Evolutionary conservation across 2,888 invertebrate genomes (phyloP).

Genomic region (Gortyna flavago): DNA sequence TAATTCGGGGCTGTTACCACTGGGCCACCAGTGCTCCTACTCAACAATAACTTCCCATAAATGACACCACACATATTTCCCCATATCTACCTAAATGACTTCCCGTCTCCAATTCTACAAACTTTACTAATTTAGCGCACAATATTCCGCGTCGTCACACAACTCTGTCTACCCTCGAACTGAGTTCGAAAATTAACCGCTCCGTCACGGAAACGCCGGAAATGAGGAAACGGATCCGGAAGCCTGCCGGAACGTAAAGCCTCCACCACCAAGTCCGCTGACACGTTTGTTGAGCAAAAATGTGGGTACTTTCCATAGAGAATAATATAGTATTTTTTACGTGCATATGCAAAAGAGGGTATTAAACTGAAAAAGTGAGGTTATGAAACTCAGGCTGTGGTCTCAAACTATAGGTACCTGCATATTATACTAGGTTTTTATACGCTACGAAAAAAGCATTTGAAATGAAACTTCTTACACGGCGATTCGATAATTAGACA

Average conservation of each 20-base stretch:
- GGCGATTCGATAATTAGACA: background rate
- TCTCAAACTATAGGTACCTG: background rate
- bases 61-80: background rate
- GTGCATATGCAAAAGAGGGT: slow-evolving; percentile 12
- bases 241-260: slow-evolving; percentile 54
- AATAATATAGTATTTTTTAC: too few relatives aligned
- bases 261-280: slow-evolving; percentile 9
- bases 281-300: slow-evolving; percentile 37
- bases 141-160: slow-evolving; percentile 21
- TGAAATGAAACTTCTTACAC: background rate
- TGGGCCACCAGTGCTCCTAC: too few relatives aligned
- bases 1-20: too few relatives aligned
- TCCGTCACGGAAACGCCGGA: slow-evolving; percentile 60
- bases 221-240: slow-evolving; percentile 67
- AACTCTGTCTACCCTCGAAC: slow-evolving; percentile 25
- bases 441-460: background rate
- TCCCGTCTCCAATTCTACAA: background rate
- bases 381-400: too few relatives aligned
- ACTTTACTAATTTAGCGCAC: slow-evolving; percentile 39
- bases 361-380: background rate
- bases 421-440: too few relatives aligned
- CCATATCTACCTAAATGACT: background rate
- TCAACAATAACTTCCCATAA: background rate
- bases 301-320: slow-evolving; percentile 32
- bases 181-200: slow-evolving; percentile 63